Percentiles rank a stretch among this genome's conserved stretches.
These are phyloP conservation scores for Epistrophe eligans DNA, from an alignment of 2,888 invertebrate genomes.

Conservation along the genomic window DNA sequence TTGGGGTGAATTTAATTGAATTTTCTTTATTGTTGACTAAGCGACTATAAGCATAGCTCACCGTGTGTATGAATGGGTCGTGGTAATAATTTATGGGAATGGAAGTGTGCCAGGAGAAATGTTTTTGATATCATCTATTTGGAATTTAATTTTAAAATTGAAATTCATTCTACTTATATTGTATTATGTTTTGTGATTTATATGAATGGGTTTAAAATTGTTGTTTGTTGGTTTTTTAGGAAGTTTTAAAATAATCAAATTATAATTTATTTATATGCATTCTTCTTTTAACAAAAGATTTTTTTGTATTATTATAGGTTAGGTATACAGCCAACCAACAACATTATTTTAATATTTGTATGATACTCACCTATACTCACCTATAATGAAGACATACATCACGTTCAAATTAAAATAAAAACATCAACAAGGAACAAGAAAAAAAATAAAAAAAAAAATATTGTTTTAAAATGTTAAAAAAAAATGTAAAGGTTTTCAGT, in stretches of 20 bases:
- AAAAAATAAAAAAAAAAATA: too few relatives aligned
- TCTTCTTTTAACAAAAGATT: neutral
- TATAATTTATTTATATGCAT: neutral
- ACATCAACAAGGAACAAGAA: too few relatives aligned
- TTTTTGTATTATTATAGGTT: neutral
- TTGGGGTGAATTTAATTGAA: constrained; percentile 31
- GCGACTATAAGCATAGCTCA: neutral
- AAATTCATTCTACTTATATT: neutral
- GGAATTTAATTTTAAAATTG: neutral
- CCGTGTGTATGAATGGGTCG: neutral
- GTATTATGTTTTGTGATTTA: neutral
- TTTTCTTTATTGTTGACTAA: constrained; percentile 31
- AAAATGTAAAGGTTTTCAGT: too few relatives aligned
- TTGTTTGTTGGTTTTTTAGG: neutral
- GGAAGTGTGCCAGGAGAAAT: neutral
- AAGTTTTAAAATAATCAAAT: neutral
- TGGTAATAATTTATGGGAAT: neutral
- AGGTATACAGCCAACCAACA: neutral
- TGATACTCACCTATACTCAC: neutral
- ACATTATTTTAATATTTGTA: neutral
- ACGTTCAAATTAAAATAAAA: too few relatives aligned
- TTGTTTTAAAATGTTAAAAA: too few relatives aligned
- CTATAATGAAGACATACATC: too few relatives aligned
- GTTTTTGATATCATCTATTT: neutral
- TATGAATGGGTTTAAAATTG: neutral